Evolutionary conservation across 2,113 vertebrate species (phyloP).

Genomic region (Sisor rabdophorus): DNA sequence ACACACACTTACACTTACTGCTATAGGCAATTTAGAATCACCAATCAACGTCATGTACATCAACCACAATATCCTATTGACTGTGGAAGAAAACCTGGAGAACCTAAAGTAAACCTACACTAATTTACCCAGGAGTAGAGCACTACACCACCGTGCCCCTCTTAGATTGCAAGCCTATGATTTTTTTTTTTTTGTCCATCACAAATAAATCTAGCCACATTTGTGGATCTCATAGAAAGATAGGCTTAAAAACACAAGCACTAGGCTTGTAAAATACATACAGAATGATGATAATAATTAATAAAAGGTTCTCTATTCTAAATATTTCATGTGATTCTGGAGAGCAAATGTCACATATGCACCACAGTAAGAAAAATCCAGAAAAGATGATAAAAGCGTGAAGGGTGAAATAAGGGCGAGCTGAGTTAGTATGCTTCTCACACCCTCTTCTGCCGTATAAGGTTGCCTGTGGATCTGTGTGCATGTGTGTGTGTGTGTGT

Average conservation of each 20-base stretch:
- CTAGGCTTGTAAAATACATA: background rate
- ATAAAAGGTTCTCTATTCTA: no score
- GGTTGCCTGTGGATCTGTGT: conserved; percentile 19
- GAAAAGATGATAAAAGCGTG: background rate
- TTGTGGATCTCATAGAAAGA: background rate
- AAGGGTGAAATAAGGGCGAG: conserved; percentile 24
- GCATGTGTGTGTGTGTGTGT: conserved; percentile 10
- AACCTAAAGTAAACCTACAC: no score
- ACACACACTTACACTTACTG: no score
- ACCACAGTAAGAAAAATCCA: background rate
- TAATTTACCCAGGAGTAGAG: no score
- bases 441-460: conserved; percentile 11
- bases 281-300: background rate
- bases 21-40: no score
- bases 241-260: background rate
- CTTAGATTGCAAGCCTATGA: no score
- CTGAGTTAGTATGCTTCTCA: conserved; percentile 33
- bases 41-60: no score
- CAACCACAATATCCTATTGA: no score
- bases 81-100: no score
- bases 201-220: background rate
- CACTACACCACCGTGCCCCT: no score
- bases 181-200: background rate
- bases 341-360: background rate
- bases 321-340: background rate